Percentiles rank a stretch among this genome's conserved stretches.
phyloP scores from a whole-genome alignment of 1,140 invertebrate genomes.

The Caenorhabditis tropicalis region DNA sequence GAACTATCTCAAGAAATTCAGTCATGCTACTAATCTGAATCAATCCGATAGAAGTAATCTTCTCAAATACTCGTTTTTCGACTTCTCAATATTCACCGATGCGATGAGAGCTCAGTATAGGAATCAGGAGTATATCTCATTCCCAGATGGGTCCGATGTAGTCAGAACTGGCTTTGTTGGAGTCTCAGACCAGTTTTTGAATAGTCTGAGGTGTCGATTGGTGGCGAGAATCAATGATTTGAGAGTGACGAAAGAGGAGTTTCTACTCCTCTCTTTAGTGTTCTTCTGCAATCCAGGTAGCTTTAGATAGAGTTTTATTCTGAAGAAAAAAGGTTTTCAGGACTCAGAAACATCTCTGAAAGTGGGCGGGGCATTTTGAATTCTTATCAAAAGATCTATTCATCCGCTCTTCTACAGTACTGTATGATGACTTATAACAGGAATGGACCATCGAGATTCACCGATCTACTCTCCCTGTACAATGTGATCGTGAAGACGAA shows the following conservation, averaged over 20 bases:
- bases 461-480: not conserved
- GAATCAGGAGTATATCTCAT: not conserved
- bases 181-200: not conserved
- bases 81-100: not conserved
- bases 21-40: not conserved
- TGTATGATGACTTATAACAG: not conserved
- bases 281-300: slow-evolving; percentile 8
- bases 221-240: not conserved
- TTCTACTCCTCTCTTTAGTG: not conserved
- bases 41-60: not conserved
- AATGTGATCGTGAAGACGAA: not conserved
- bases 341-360: not conserved
- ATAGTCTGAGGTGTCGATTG: not conserved
- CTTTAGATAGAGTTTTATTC: not conserved
- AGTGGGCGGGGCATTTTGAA: not conserved
- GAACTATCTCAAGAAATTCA: not conserved
- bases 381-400: not conserved
- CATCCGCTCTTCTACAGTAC: not conserved
- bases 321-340: too few relatives aligned
- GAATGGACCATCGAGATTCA: not conserved
- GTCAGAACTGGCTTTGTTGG: not conserved
- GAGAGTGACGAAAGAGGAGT: slow-evolving; percentile 12
- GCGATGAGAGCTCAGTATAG: not conserved
- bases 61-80: not conserved
- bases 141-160: not conserved